Conservation (phyloP, 2,797 vertebrate species). For the Natrix natrix region DNA sequence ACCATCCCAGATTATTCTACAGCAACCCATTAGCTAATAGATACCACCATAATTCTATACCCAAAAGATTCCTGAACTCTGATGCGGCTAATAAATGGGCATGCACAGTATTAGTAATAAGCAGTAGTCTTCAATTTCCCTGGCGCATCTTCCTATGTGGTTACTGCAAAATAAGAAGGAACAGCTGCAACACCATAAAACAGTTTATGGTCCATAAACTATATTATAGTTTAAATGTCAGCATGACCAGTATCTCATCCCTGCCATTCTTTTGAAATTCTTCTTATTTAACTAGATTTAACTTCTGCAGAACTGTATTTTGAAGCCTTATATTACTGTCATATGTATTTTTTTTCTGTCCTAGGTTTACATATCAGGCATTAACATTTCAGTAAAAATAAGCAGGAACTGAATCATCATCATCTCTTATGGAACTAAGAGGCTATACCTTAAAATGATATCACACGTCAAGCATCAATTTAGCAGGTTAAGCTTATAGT, state of each 20-base stretch:
- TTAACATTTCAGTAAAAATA: not conserved
- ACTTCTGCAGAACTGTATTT: not conserved
- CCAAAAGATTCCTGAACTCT: not conserved
- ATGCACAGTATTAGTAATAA: not conserved
- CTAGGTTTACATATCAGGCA: not conserved
- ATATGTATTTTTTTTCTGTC: not conserved
- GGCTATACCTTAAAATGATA: not conserved
- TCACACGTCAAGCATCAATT: not conserved
- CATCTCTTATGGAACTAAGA: not conserved
- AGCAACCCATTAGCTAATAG: not conserved
- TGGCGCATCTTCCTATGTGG: not conserved
- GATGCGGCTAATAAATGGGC: not conserved
- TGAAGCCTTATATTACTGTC: not conserved
- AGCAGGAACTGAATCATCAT: not conserved
- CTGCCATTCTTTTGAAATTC: not conserved
- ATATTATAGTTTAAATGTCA: not conserved
- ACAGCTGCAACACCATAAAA: not conserved
- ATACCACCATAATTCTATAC: not conserved
- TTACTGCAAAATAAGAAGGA: not conserved
- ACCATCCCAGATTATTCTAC: not conserved
- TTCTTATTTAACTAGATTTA: not conserved
- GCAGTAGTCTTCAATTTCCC: not conserved
- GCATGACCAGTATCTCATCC: not conserved
- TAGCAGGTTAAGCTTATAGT: not conserved
- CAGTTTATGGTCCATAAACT: not conserved